Conservation (phyloP, 2,113 vertebrate genomes). For the Phaetusa simplex region DNA sequence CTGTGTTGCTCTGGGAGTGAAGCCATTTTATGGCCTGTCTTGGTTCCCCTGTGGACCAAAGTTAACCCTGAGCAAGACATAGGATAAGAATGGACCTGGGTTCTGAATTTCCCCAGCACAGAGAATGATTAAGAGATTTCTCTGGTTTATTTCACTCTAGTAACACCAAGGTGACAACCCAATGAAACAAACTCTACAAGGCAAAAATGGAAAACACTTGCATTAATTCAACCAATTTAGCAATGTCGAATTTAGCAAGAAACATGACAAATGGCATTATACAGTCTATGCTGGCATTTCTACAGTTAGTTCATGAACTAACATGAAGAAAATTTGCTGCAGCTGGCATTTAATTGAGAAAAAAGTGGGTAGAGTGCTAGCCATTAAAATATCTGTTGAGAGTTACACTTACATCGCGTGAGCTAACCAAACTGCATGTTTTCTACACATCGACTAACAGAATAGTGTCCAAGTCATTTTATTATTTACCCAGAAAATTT, state of each 20-base stretch:
- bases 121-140: not conserved
- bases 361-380: not conserved
- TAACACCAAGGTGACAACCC: not conserved
- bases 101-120: not conserved
- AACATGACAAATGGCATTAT: not conserved
- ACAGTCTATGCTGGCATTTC: not conserved
- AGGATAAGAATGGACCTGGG: not conserved
- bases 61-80: not conserved
- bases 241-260: not conserved
- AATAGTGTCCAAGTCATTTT: not conserved
- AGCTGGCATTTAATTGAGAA: slow-evolving; percentile 6
- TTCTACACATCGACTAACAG: not conserved
- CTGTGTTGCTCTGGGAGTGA: not conserved
- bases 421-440: not conserved
- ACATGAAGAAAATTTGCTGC: not conserved
- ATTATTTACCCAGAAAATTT: not conserved
- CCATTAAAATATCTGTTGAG: not conserved
- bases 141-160: not conserved
- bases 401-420: not conserved
- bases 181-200: not conserved
- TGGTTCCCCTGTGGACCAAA: not conserved
- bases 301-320: not conserved
- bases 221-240: not conserved
- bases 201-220: not conserved
- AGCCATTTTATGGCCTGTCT: not conserved